Evolutionary conservation across 1,140 invertebrate species (phyloP).

Genomic region (Drosophila varians): DNA sequence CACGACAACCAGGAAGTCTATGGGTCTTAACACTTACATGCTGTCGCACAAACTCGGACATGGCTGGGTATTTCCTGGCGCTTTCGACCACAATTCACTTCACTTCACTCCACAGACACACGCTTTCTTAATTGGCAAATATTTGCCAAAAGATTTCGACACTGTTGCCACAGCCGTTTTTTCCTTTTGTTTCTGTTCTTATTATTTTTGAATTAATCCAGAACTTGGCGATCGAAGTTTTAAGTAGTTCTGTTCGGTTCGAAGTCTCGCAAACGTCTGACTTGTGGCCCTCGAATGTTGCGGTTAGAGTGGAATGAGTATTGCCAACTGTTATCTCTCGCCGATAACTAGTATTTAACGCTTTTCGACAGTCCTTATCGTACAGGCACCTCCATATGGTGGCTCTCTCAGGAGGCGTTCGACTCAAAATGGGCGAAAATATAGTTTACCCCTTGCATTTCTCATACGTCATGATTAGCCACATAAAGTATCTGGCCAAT

Average conservation of each 20-base stretch:
- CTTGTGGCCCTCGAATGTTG: conserved; percentile 24
- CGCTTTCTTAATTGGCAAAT: conserved; percentile 63
- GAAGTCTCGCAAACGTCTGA: conserved; percentile 64
- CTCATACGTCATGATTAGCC: conserved; percentile 54
- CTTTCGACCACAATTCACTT: conserved; percentile 12
- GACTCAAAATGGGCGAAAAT: background rate
- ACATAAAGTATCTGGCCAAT: background rate
- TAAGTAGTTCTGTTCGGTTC: conserved; percentile 44
- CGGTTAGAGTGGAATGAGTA: conserved; percentile 30
- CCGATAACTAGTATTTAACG: conserved; percentile 74
- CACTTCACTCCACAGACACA: conserved; percentile 29
- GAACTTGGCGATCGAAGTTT: conserved; percentile 18
- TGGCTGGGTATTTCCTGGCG: conserved; percentile 20
- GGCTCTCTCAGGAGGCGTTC: background rate
- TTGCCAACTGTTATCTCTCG: conserved; percentile 57
- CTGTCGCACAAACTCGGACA: conserved; percentile 71
- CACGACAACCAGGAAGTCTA: conserved; percentile 42
- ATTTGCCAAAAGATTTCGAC: conserved; percentile 56
- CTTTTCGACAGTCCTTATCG: conserved; percentile 67
- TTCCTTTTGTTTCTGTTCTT: background rate
- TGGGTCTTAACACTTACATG: conserved; percentile 54
- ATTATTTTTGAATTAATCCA: background rate
- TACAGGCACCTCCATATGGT: conserved; percentile 39
- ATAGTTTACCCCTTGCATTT: conserved; percentile 8
- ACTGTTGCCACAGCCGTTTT: conserved; percentile 70